A percentile compares a stretch with the other conserved stretches of the same genome.
phyloP scores from a whole-genome alignment of 2,797 vertebrate species.

The Capromys pilorides region DNA sequence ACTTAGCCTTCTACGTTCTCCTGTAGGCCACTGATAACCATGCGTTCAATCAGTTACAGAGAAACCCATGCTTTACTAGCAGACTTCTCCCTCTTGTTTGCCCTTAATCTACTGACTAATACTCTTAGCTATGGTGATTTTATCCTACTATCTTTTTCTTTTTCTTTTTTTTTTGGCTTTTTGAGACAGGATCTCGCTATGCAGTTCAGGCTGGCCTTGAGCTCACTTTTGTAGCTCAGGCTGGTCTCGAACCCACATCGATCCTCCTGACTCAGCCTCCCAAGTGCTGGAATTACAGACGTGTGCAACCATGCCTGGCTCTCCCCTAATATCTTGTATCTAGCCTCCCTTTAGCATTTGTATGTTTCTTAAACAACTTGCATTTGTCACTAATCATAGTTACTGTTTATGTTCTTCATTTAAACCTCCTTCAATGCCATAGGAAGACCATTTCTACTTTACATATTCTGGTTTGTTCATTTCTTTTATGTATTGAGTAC shows the following conservation, averaged over 20 bases:
- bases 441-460: slow-evolving; percentile 43
- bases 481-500: neutral
- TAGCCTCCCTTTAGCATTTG: neutral
- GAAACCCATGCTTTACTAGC: neutral
- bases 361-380: slow-evolving; percentile 10
- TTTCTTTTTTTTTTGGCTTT: too few species aligned
- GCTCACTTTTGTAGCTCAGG: too few species aligned
- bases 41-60: neutral
- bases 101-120: neutral
- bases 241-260: too few species aligned
- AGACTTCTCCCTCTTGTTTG: neutral
- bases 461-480: neutral
- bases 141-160: too few species aligned
- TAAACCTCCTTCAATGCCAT: neutral
- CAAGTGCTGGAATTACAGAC: too few species aligned
- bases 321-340: slow-evolving; percentile 19
- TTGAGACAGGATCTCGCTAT: too few species aligned
- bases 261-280: too few species aligned
- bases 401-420: slow-evolving; percentile 14
- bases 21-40: neutral
- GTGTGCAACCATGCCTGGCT: neutral
- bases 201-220: too few species aligned
- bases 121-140: neutral
- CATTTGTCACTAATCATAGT: slow-evolving; percentile 3
- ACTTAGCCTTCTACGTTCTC: neutral